Percentiles rank a stretch among this genome's conserved stretches.
phyloP scores from a whole-genome alignment of 2,888 invertebrate species.

The Callyntrura sp. region DNA sequence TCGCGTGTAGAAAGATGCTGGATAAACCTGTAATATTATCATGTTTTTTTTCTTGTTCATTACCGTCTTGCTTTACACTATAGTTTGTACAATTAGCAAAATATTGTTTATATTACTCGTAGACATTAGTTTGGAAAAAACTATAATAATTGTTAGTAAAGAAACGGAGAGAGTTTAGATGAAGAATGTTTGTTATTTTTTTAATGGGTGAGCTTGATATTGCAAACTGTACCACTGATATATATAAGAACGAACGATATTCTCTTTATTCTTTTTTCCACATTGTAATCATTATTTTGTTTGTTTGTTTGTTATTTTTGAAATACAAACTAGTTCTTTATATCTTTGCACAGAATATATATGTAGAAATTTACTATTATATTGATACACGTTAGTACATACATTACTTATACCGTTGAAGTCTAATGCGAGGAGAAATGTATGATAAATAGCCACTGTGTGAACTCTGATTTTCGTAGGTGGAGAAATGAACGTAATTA shows the following conservation, averaged over 20 bases:
- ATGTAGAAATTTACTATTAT: constrained; percentile 11
- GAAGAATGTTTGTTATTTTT: constrained; percentile 72
- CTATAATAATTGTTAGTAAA: background rate
- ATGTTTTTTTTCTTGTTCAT: constrained; percentile 31
- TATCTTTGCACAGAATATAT: constrained; percentile 40
- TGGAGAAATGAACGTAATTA: constrained; percentile 21
- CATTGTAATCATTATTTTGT: constrained; percentile 29
- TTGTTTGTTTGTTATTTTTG: constrained; percentile 56
- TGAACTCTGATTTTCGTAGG: constrained; percentile 1
- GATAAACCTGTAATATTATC: constrained; percentile 10
- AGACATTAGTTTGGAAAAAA: background rate
- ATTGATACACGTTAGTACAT: too few relatives aligned
- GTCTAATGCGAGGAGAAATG: constrained; percentile 44
- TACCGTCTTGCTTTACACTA: constrained; percentile 51
- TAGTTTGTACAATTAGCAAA: constrained; percentile 29
- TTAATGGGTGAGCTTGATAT: constrained; percentile 75
- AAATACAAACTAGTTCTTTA: constrained; percentile 40
- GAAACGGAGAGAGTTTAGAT: constrained; percentile 37
- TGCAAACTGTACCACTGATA: constrained; percentile 67
- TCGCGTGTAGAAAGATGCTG: constrained; percentile 25
- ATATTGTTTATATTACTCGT: constrained; percentile 36
- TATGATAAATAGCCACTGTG: constrained; percentile 21
- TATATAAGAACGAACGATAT: constrained; percentile 44
- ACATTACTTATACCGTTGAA: constrained; percentile 14
- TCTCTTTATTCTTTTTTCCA: constrained; percentile 35